These are phyloP conservation scores for Catostylus mosaicus DNA, from an alignment of 30 jellyfish, hydroid and myxozoan genomes.

Conservation along the genomic window DNA sequence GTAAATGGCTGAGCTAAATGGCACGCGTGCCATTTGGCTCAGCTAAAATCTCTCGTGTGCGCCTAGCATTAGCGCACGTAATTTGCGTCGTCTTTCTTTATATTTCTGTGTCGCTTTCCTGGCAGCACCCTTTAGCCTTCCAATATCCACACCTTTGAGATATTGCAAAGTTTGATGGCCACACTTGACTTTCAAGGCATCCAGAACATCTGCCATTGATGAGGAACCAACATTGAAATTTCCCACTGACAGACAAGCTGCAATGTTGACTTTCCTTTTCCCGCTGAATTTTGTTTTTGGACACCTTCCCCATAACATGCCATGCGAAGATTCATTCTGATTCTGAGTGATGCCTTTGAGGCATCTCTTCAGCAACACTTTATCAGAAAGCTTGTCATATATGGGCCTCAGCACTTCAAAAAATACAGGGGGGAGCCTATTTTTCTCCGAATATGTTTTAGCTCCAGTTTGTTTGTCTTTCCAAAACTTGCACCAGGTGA, in stretches of 20 bases:
- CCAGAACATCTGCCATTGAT: not conserved
- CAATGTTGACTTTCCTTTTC: not conserved
- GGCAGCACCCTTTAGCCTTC: no score
- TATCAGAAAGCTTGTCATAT: not conserved
- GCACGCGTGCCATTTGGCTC: no score
- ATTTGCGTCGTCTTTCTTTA: no score
- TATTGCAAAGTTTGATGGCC: not conserved
- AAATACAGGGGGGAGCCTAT: slow-evolving; percentile 38
- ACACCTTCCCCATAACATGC: no score
- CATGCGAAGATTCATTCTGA: no score
- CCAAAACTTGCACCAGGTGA: slow-evolving; percentile 48
- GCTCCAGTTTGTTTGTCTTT: slow-evolving; percentile 20
- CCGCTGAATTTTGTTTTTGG: not conserved
- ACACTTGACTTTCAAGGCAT: not conserved
- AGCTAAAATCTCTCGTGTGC: no score
- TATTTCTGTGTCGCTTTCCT: no score
- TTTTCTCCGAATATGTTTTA: not conserved
- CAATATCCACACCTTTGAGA: no score
- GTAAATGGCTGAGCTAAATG: no score
- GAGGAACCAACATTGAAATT: not conserved
- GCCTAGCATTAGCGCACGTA: no score
- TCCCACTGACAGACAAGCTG: not conserved
- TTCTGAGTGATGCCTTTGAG: no score
- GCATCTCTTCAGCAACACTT: slow-evolving; percentile 6
- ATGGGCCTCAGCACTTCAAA: slow-evolving; percentile 7